phyloP scores from a whole-genome alignment of 37 sponge, comb jelly and placozoan genomes.

The Axinella damicornis region DNA sequence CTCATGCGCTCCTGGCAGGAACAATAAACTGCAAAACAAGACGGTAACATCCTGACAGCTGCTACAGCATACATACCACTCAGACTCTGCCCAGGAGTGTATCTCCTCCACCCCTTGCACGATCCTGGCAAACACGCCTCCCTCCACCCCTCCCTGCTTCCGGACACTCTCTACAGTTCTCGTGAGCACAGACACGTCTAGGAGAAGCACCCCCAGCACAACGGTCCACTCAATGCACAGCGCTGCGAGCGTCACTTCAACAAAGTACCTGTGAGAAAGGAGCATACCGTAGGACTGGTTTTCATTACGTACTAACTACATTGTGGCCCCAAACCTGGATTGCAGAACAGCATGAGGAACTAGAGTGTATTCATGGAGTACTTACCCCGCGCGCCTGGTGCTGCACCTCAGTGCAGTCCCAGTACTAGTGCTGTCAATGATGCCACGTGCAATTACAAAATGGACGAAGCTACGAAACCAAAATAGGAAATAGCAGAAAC shows the following conservation, averaged over 20 bases:
- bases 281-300: too few relatives aligned
- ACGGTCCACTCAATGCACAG: constrained; percentile 73
- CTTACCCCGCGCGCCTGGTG: too few relatives aligned
- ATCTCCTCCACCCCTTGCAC: constrained; percentile 29
- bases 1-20: too few relatives aligned
- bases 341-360: too few relatives aligned
- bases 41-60: not conserved
- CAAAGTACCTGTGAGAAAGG: constrained; percentile 61
- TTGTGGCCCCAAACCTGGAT: too few relatives aligned
- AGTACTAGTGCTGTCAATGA: too few relatives aligned
- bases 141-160: constrained; percentile 3
- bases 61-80: constrained; percentile 29
- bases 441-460: too few relatives aligned
- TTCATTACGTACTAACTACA: too few relatives aligned
- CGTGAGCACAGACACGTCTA: constrained; percentile 37
- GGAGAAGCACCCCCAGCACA: constrained; percentile 56
- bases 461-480: too few relatives aligned
- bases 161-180: constrained; percentile 3
- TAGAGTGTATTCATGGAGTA: too few relatives aligned
- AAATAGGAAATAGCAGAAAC: too few relatives aligned
- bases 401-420: too few relatives aligned
- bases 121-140: not conserved
- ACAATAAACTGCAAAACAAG: not conserved
- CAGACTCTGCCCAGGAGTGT: constrained; percentile 40
- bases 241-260: constrained; percentile 43